phyloP scores from a whole-genome alignment of 2,113 vertebrate species.

The Progne subis region DNA sequence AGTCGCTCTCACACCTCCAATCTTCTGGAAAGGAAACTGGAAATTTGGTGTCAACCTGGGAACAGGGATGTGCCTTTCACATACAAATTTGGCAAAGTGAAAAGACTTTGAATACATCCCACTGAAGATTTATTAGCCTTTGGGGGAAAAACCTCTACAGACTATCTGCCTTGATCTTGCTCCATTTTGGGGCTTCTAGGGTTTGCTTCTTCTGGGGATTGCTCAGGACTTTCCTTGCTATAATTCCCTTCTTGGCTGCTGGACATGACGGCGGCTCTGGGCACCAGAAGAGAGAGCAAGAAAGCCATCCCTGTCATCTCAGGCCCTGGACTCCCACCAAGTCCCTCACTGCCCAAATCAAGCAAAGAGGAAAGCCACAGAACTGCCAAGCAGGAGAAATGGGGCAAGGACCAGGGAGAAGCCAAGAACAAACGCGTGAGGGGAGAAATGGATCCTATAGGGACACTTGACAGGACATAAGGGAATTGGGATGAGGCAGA shows the following conservation, averaged over 20 bases:
- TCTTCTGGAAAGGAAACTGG: slow-evolving; percentile 9
- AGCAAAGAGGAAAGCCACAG: neutral
- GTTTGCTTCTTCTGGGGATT: neutral
- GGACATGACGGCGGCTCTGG: accelerated
- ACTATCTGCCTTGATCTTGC: neutral
- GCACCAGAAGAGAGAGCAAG: neutral
- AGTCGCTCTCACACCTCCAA: neutral
- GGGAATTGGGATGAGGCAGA: neutral
- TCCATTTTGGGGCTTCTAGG: neutral
- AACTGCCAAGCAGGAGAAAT: neutral
- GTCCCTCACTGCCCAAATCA: neutral
- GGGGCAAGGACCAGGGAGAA: neutral
- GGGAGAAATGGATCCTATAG: neutral
- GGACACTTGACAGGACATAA: neutral
- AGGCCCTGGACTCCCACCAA: neutral
- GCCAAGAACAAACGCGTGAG: neutral
- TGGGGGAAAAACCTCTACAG: slow-evolving; percentile 17
- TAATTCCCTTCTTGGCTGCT: neutral
- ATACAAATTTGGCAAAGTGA: neutral
- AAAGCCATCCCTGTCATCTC: neutral
- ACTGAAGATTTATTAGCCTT: slow-evolving; percentile 28
- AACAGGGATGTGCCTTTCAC: slow-evolving; percentile 7
- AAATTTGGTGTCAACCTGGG: slow-evolving; percentile 39
- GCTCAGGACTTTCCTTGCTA: neutral
- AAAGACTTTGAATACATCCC: slow-evolving; percentile 13